A percentile compares a stretch with the other conserved stretches of the same genome.
These are phyloP conservation scores for Arizona elegans DNA, from an alignment of 2,113 vertebrate genomes.

Conservation along the genomic window DNA sequence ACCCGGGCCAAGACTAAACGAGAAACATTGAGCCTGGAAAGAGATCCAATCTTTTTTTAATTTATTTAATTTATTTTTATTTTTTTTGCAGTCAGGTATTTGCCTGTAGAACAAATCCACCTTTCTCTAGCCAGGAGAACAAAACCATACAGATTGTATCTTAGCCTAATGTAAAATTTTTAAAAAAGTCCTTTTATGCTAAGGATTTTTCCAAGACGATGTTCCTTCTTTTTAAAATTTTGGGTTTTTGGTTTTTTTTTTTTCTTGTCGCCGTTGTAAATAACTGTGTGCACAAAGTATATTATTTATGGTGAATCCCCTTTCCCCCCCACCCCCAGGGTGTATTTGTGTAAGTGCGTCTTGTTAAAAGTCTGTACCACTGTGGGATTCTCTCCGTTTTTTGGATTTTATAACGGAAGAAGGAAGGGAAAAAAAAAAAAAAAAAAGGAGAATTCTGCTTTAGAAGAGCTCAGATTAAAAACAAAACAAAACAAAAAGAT, in stretches of 20 bases:
- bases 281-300: conserved; percentile 86
- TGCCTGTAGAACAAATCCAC: background rate
- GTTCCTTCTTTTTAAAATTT: background rate
- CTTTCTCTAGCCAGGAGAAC: background rate
- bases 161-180: background rate
- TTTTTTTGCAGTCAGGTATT: background rate
- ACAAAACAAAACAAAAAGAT: no score
- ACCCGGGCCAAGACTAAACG: background rate
- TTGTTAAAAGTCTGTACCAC: conserved; percentile 82
- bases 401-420: conserved; percentile 52
- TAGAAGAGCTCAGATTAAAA: conserved; percentile 57
- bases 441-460: conserved; percentile 62
- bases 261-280: conserved; percentile 66
- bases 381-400: conserved; percentile 42
- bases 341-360: conserved; percentile 84
- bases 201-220: conserved; percentile 19
- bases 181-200: background rate
- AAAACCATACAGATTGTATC: background rate
- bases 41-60: background rate
- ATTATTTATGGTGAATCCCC: conserved; percentile 85
- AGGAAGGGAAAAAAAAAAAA: conserved; percentile 33
- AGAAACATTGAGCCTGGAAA: background rate
- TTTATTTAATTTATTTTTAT: no score
- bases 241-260: background rate
- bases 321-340: conserved; percentile 51